phyloP scores from a whole-genome alignment of 53 echinoderm and acorn worm genomes.

The Stichopus horrens region DNA sequence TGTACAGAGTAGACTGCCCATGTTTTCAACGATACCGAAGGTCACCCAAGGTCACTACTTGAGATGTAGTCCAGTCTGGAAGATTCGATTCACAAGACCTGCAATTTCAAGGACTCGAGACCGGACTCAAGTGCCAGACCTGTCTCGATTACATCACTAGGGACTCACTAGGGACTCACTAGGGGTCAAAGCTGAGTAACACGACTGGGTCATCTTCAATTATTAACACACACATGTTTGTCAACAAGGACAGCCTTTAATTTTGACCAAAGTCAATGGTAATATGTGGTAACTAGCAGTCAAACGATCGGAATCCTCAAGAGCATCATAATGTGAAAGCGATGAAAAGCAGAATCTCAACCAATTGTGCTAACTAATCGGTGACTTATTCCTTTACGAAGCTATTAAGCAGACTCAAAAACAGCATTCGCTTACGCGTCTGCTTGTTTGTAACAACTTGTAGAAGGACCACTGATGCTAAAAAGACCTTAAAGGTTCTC shows the following conservation, averaged over 20 bases:
- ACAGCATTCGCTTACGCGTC: background rate
- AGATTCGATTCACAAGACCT: too few relatives aligned
- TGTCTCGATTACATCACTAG: too few relatives aligned
- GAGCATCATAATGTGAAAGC: background rate
- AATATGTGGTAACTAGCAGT: conserved; percentile 24
- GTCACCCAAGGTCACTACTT: background rate
- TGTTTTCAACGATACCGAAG: conserved; percentile 15
- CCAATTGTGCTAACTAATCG: background rate
- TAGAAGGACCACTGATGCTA: too few relatives aligned
- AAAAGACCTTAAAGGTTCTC: conserved; percentile 7
- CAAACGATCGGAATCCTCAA: background rate
- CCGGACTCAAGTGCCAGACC: too few relatives aligned
- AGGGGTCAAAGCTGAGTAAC: conserved; percentile 23
- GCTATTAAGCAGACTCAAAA: conserved; percentile 6
- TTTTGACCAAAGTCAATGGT: conserved; percentile 12
- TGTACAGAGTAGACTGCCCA: background rate
- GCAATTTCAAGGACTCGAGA: too few relatives aligned
- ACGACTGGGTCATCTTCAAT: background rate
- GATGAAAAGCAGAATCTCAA: background rate
- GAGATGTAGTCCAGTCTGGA: too few relatives aligned
- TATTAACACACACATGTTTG: background rate
- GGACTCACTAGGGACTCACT: conserved; percentile 13
- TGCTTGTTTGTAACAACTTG: too few relatives aligned
- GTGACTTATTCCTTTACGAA: background rate
- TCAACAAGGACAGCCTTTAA: background rate